Conservation (phyloP, 2,888 invertebrate genomes). For the Alitta virens region DNA sequence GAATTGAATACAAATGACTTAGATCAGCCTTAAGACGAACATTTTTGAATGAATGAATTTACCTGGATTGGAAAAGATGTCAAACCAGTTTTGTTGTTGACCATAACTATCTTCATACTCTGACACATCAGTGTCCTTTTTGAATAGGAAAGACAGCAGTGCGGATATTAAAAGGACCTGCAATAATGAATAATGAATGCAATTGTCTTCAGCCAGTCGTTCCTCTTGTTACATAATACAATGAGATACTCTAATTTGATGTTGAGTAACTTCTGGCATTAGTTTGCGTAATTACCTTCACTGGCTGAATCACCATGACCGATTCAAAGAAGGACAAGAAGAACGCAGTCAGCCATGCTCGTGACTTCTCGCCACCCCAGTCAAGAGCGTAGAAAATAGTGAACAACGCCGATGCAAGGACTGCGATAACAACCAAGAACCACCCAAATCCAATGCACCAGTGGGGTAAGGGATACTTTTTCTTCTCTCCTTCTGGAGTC, state of each 20-base stretch:
- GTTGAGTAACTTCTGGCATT: too few relatives aligned
- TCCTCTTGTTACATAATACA: too few relatives aligned
- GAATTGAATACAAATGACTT: too few relatives aligned
- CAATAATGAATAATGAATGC: not conserved
- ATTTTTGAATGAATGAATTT: too few relatives aligned
- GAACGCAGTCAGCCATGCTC: not conserved
- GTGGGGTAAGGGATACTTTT: not conserved
- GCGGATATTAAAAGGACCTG: not conserved
- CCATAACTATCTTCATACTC: not conserved
- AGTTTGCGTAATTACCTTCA: not conserved
- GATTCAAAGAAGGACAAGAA: slow-evolving; percentile 1
- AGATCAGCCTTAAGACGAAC: too few relatives aligned
- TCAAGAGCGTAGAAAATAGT: not conserved
- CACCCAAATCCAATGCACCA: not conserved
- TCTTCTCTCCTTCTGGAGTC: not conserved
- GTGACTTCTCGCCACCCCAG: not conserved
- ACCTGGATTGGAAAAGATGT: not conserved
- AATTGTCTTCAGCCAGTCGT: too few relatives aligned
- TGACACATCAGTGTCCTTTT: not conserved
- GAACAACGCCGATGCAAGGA: not conserved
- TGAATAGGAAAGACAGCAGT: not conserved
- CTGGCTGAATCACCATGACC: not conserved
- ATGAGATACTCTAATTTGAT: too few relatives aligned
- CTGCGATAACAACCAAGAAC: not conserved
- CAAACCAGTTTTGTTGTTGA: not conserved